Conservation (phyloP, 2,113 vertebrate species). For the Gnathonemus longibarbis region DNA sequence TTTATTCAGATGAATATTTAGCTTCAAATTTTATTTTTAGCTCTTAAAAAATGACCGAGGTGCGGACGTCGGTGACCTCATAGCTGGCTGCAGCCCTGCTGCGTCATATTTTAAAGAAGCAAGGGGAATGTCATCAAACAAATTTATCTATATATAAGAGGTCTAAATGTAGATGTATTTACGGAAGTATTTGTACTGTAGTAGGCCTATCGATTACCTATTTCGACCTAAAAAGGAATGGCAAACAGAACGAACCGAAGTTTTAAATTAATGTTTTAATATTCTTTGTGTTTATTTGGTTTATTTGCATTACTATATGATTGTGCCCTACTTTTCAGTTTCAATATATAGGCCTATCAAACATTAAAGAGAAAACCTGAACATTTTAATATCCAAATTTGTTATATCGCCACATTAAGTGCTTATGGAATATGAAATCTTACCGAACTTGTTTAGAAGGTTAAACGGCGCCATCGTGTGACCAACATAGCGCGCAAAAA, state of each 20-base stretch:
- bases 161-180: neutral
- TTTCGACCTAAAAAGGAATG: neutral
- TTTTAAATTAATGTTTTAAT: neutral
- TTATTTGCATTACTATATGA: neutral
- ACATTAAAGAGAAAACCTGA: neutral
- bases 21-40: too few species aligned
- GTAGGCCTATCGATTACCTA: neutral
- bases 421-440: neutral
- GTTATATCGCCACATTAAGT: neutral
- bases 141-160: neutral
- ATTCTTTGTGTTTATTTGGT: neutral
- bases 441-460: neutral
- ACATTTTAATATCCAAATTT: neutral
- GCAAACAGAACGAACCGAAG: neutral
- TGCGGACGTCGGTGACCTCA: too few species aligned
- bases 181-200: neutral
- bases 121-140: neutral
- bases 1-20: too few species aligned
- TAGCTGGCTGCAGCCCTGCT: too few species aligned
- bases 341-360: neutral
- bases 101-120: neutral
- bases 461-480: conserved; percentile 12
- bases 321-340: neutral
- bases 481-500: neutral
- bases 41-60: too few species aligned